Evolutionary conservation across 2,888 invertebrate genomes (phyloP).

Genomic region (Phytoseiulus persimilis): DNA sequence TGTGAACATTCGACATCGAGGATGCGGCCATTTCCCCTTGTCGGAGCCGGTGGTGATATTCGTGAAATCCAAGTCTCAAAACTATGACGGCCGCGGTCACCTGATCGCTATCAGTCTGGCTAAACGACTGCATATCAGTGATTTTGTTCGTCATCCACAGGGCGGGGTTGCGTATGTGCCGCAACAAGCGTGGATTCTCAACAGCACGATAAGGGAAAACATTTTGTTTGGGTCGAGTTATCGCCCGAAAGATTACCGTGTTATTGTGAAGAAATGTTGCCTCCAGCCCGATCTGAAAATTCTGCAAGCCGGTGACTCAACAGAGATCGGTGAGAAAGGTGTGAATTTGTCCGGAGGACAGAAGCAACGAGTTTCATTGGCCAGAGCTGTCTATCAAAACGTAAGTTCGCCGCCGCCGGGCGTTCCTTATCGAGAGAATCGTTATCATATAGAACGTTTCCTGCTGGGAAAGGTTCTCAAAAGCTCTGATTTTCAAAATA

Average conservation of each 20-base stretch:
- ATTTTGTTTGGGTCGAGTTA: slow-evolving; percentile 53
- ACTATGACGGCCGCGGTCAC: no score
- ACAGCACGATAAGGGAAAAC: slow-evolving; percentile 54
- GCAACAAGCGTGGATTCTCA: slow-evolving; percentile 57
- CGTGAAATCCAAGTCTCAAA: no score
- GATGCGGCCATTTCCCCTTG: no score
- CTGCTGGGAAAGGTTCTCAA: background rate
- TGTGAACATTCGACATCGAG: no score
- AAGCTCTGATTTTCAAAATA: background rate
- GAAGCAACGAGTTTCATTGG: slow-evolving; percentile 83
- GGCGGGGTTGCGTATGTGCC: slow-evolving; percentile 54
- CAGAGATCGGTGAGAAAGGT: slow-evolving; percentile 97
- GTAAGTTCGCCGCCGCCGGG: background rate
- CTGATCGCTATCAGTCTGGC: no score
- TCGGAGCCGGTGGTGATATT: no score
- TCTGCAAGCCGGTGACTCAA: slow-evolving; percentile 74
- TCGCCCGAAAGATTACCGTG: slow-evolving; percentile 47
- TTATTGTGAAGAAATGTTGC: slow-evolving; percentile 48
- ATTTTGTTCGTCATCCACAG: no score
- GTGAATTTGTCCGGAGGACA: slow-evolving; percentile 77
- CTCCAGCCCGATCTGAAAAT: slow-evolving; percentile 12
- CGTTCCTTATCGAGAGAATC: background rate
- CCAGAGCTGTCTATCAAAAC: slow-evolving; percentile 79
- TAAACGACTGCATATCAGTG: no score
- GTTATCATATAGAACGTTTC: no score